Base-by-base conservation (phyloP, 1,140 invertebrate genomes). In the Heliconius congener region DNA sequence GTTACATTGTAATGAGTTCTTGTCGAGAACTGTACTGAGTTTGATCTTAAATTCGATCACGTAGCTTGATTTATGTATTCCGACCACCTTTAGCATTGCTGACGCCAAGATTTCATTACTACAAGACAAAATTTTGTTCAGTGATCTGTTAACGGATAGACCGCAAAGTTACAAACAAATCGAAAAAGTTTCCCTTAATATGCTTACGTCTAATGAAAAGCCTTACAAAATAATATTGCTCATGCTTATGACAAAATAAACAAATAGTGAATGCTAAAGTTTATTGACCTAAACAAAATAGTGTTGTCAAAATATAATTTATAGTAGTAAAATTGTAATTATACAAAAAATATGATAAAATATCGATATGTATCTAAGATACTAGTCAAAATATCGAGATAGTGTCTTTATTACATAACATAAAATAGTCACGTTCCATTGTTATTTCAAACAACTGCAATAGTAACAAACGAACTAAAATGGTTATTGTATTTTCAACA, bases 31-130 rank as follows among this genome's bases (percentile, higher is more conserved):
- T 89, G 87, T 93, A 89, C 88, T 87, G 86, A 85, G 83, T 89
- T 72, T 89, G 86, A 92, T 92, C 90, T 90, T 93, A 84, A 93
- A 91, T 93, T 90, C 90, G 87, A 93, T 93, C 91, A 93, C 91
- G 93, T 93, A 88, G 80, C 84, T 91, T 91, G 90, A 94, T 94
- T 94, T 94, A 93, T 89, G 89, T 94, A 92, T 92, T 92, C 89
- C 86, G 82, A 92, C 88, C 88, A 93, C 90, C 91, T 92, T 89
- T 88, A 87, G 82, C 89, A 91, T 85, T 86, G 84, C 87, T 90
- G 85, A 87, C 87, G 87, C 87, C 83, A 90, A 87, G 86, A 90
- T 91, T 91, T 91, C 88, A 94, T 93, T 91, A 93, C 87, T 88
- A 85, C 82, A 79, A 81, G 81, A 79, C 71, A 80, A 84, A 88